phyloP scores from a whole-genome alignment of 2,797 vertebrate genomes.

The Microhierax caerulescens region DNA sequence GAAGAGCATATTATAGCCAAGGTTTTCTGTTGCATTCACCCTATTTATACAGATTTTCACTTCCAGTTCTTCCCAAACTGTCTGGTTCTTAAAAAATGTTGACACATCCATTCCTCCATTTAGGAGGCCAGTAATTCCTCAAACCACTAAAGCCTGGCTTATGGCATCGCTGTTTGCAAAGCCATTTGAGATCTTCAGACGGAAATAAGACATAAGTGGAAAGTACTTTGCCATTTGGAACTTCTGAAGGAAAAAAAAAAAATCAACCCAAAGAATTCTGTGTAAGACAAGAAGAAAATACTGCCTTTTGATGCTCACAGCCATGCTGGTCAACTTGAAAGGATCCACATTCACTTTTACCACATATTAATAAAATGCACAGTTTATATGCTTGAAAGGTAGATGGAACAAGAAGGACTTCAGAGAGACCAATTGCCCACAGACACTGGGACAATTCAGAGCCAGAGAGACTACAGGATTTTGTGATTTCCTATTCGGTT shows the following conservation, averaged over 20 bases:
- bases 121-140: not conserved
- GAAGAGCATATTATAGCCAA: not conserved
- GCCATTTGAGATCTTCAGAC: not conserved
- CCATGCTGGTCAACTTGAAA: not conserved
- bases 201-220: conserved; percentile 5
- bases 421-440: not conserved
- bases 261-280: not conserved
- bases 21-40: not conserved
- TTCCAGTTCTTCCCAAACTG: not conserved
- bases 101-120: not conserved
- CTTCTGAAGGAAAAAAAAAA: not conserved
- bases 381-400: not conserved
- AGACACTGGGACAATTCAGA: not conserved
- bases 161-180: not conserved
- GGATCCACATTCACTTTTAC: not conserved
- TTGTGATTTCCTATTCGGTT: not conserved
- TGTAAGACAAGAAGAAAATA: not conserved
- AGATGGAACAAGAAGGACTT: not conserved
- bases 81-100: not conserved
- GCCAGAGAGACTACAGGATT: not conserved
- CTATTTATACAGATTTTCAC: not conserved
- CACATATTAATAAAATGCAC: not conserved
- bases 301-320: not conserved
- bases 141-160: not conserved
- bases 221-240: not conserved